Evolutionary conservation across 2,113 vertebrate genomes (phyloP).

Genomic region (Chamaea fasciata): DNA sequence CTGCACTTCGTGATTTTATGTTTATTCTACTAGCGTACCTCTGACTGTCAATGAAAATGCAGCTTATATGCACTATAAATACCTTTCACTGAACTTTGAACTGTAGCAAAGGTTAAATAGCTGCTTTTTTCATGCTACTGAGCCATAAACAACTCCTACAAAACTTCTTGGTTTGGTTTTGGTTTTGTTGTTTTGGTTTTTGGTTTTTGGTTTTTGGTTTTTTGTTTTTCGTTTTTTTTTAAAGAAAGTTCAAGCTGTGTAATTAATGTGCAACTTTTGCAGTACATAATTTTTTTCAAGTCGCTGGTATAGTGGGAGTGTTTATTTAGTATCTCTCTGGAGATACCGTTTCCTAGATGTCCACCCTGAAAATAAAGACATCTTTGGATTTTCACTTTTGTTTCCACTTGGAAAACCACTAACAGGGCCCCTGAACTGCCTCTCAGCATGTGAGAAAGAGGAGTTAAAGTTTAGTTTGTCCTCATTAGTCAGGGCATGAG

Average conservation of each 20-base stretch:
- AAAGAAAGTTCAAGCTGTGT: neutral
- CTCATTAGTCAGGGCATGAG: neutral
- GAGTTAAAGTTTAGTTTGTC: neutral
- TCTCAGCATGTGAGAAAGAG: neutral
- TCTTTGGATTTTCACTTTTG: neutral
- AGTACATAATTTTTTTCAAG: neutral
- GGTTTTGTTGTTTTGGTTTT: too few relatives aligned
- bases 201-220: too few relatives aligned
- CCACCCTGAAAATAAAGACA: neutral
- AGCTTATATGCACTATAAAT: neutral
- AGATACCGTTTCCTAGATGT: neutral
- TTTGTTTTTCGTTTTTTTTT: too few relatives aligned
- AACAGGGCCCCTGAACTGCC: neutral
- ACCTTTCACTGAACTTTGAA: neutral
- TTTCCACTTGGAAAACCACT: neutral
- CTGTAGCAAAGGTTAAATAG: neutral
- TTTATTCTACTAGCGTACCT: neutral
- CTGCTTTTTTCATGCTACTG: neutral
- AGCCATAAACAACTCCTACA: neutral
- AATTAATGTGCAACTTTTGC: neutral
- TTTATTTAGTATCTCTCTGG: neutral
- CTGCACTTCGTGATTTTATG: neutral
- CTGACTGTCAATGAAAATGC: neutral
- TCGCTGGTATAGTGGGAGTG: neutral
- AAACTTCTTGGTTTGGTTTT: neutral